These are phyloP conservation scores for Alligator mississippiensis DNA, from an alignment of 2,113 vertebrate genomes.

Conservation along the genomic window DNA sequence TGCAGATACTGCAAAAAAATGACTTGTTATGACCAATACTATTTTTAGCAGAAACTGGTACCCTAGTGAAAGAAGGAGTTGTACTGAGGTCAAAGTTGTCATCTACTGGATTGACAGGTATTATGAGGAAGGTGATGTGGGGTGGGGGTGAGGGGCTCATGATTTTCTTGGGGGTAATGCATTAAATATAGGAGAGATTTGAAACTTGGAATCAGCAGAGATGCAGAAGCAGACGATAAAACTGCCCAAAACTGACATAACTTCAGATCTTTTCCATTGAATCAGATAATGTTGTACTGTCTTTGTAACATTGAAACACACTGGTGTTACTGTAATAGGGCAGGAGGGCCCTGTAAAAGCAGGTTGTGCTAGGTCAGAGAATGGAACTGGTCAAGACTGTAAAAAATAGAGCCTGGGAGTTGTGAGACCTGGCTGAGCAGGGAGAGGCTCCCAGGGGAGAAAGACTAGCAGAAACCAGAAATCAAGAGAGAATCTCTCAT, in stretches of 20 bases:
- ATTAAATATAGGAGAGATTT: neutral
- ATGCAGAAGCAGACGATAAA: neutral
- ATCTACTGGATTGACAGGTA: neutral
- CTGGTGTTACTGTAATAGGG: neutral
- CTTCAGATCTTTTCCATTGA: neutral
- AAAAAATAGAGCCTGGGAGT: no score
- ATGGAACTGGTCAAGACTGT: neutral
- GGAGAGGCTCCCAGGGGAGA: no score
- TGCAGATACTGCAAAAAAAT: accelerated
- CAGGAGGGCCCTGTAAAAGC: neutral
- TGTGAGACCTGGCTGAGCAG: no score
- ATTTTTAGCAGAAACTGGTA: neutral
- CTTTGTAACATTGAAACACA: neutral
- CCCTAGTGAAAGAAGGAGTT: neutral
- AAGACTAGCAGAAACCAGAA: no score
- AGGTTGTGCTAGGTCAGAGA: neutral
- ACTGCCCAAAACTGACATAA: neutral
- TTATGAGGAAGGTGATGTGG: no score
- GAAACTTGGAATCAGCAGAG: neutral
- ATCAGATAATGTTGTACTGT: neutral
- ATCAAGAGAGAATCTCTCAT: no score
- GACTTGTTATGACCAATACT: neutral
- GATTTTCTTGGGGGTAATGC: neutral
- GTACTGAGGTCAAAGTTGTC: neutral
- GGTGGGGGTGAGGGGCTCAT: neutral